Evolutionary conservation across 1,140 invertebrate genomes (phyloP), one percentile per base, ranked within the genome.

Genomic region (Leguminivora glycinivorella): DNA sequence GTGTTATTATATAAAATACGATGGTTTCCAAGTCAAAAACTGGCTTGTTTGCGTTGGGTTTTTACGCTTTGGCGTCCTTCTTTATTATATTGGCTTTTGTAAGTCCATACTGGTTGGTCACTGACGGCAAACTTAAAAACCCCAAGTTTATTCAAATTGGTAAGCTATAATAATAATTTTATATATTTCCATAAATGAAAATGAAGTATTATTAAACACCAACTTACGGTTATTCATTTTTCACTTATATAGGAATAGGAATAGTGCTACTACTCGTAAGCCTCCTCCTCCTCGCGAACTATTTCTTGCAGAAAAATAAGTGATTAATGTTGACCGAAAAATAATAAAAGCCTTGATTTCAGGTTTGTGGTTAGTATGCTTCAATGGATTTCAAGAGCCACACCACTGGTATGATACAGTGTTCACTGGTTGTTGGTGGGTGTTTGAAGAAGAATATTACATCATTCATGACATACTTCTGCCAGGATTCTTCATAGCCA

Each of bases 291-390:
- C 31, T 10, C 31, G 31, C 34, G 14, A 12, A 38, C 34, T 14
- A 2, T 12, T 38, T 12, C 4, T 2, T 38, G 12, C 34, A 38
- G 34, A 9, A 9, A 38, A 38, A 9, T 38, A 38, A 12, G 34
- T 38, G 34, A 38, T 14, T 38, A 12, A 38, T 4, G 17, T 7
- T n/a, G n/a, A 43, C 29, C 3, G n/a, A 43, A n/a, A 6, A 43
- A 43, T 43, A 31, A 22, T 56, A 12, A 56, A 70, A 72, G 58
- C 73, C 34, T 70, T 43, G 75, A 67, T 94, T 94, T 52, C 85
- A 97, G 98, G 98, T 58, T 91, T 98, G n/a, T 98, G 98, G 98
- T 94, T 97, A 86, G 96, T 98, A 0, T 98, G 98, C 85, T 97
- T 98, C 74, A 93, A 95, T 77, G 93, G 95, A 31, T 98, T 98